These are phyloP conservation scores for Nebria salina DNA, from an alignment of 2,888 invertebrate genomes.

Conservation along the genomic window DNA sequence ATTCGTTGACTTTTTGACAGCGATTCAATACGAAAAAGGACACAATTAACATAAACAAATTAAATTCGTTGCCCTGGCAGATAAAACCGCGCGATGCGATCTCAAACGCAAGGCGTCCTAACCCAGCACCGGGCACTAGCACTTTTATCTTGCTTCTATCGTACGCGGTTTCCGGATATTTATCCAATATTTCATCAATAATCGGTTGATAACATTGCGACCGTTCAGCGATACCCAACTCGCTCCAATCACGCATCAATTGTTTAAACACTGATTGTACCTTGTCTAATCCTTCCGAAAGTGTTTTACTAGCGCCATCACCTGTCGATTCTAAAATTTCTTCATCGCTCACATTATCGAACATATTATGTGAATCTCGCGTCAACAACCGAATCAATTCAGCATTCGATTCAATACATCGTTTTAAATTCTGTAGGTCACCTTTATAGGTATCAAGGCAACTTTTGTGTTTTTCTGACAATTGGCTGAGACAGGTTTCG, in stretches of 20 bases:
- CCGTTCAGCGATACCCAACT: constrained; percentile 82
- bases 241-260: constrained; percentile 97
- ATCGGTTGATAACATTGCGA: constrained; percentile 90
- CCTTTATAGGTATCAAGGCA: constrained; percentile 78
- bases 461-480: constrained; percentile 80
- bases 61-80: constrained; percentile 98
- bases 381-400: constrained; percentile 76
- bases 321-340: constrained; percentile 32
- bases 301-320: constrained; percentile 36
- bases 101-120: constrained; percentile 94
- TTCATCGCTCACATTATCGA: constrained; percentile 73
- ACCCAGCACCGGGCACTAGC: constrained; percentile 95
- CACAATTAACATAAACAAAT: constrained; percentile 95
- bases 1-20: constrained; percentile 76
- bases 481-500: constrained; percentile 76
- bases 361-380: constrained; percentile 82
- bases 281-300: constrained; percentile 71
- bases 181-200: constrained; percentile 79
- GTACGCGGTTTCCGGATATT: constrained; percentile 74
- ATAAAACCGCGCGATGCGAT: constrained; percentile 88
- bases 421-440: constrained; percentile 78
- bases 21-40: constrained; percentile 96
- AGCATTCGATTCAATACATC: constrained; percentile 81
- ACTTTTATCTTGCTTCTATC: constrained; percentile 72
- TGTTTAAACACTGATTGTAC: constrained; percentile 95